phyloP scores from a whole-genome alignment of 2,113 vertebrate genomes.

The Cardinalis cardinalis region DNA sequence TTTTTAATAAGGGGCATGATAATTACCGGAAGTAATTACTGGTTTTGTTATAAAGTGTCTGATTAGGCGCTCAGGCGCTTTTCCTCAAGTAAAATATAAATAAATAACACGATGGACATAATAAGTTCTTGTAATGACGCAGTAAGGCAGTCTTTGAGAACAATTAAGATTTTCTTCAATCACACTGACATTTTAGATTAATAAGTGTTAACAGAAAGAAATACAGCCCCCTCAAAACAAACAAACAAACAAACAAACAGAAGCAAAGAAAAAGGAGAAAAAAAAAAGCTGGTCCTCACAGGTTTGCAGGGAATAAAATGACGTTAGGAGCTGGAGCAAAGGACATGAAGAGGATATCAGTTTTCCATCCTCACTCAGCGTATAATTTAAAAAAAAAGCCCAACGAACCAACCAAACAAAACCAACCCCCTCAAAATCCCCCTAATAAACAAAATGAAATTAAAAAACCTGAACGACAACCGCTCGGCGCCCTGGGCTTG shows the following conservation, averaged over 20 bases:
- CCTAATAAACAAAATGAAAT: not conserved
- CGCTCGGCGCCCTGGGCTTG: not conserved
- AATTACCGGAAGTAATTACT: constrained; percentile 76
- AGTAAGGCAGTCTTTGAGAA: constrained; percentile 6
- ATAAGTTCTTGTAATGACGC: not conserved
- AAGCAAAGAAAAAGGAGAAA: too few relatives aligned
- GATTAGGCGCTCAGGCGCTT: constrained; percentile 62
- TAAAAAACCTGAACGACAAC: not conserved
- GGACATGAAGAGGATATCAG: not conserved
- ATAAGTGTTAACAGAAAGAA: not conserved
- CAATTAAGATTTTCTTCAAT: constrained; percentile 14
- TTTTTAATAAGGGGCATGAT: constrained; percentile 70
- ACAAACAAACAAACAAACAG: not conserved
- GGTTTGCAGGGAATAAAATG: not conserved
- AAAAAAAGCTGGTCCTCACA: not conserved
- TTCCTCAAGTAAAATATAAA: constrained; percentile 36
- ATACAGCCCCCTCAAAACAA: not conserved
- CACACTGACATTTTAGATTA: constrained; percentile 13
- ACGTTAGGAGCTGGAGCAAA: not conserved
- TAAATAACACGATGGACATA: not conserved
- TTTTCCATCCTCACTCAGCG: not conserved
- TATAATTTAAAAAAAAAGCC: not conserved
- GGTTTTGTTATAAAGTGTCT: constrained; percentile 69
- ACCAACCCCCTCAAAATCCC: not conserved
- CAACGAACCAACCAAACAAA: not conserved